phyloP scores from a whole-genome alignment of 2,113 vertebrate species.

The Dipodomys spectabilis region DNA sequence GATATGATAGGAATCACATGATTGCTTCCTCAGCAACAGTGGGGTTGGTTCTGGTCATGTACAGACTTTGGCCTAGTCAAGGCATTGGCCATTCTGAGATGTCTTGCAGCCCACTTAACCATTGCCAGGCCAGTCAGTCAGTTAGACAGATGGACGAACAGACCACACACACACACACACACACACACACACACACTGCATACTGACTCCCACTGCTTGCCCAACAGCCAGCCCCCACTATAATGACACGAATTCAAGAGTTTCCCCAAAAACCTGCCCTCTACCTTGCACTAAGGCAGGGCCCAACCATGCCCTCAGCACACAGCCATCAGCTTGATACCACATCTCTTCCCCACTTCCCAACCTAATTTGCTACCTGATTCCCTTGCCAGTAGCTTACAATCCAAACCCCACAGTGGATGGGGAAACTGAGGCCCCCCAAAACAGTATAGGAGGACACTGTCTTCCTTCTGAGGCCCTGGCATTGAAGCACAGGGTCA shows the following conservation, averaged over 20 bases:
- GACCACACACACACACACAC: neutral
- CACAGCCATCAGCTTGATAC: neutral
- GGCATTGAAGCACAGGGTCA: neutral
- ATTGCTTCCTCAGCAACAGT: neutral
- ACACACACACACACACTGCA: neutral
- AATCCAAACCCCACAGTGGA: neutral
- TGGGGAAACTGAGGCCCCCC: constrained; percentile 48
- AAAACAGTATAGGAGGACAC: neutral
- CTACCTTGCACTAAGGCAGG: neutral
- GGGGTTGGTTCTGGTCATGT: neutral
- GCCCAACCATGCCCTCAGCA: neutral
- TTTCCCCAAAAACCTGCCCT: neutral
- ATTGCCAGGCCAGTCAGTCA: neutral
- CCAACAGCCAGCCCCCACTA: neutral
- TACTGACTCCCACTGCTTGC: neutral
- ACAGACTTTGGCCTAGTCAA: neutral
- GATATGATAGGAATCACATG: neutral
- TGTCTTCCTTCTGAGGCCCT: constrained; percentile 1
- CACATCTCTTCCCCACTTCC: neutral
- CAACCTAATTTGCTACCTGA: neutral
- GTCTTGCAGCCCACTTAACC: neutral
- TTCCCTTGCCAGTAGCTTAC: neutral
- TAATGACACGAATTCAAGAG: neutral
- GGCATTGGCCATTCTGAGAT: constrained; percentile 9
- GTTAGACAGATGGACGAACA: too few relatives aligned